Evolutionary conservation across 2,888 invertebrate species (phyloP).

Genomic region (Cristatella mucedo): DNA sequence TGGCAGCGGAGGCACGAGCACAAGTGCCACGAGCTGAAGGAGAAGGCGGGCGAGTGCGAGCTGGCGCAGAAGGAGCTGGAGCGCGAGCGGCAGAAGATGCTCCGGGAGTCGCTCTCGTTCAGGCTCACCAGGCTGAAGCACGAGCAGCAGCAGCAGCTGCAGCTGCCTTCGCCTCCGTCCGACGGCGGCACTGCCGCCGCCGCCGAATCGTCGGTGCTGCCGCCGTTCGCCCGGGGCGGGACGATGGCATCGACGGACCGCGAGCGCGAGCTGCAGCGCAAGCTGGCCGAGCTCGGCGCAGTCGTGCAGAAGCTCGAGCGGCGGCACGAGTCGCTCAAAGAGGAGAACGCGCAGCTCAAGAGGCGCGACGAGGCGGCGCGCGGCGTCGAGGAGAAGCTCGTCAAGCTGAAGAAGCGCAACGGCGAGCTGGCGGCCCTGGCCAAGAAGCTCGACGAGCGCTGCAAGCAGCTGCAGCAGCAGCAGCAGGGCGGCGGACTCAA

Average conservation of each 20-base stretch:
- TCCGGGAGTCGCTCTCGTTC: neutral
- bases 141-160: no score
- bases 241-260: conserved; percentile 22
- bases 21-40: conserved; percentile 17
- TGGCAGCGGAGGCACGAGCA: conserved; percentile 12
- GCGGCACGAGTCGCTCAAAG: conserved; percentile 23
- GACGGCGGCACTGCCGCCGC: no score
- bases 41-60: conserved; percentile 19
- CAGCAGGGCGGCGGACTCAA: conserved; percentile 12
- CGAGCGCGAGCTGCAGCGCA: conserved; percentile 25
- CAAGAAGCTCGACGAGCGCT: conserved; percentile 37
- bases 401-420: conserved; percentile 37
- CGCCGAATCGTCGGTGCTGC: no score
- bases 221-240: no score
- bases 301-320: conserved; percentile 30
- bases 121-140: neutral
- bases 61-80: conserved; percentile 16
- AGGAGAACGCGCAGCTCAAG: conserved; percentile 33
- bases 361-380: conserved; percentile 30
- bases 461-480: conserved; percentile 33
- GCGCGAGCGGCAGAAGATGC: conserved; percentile 3
- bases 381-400: conserved; percentile 36
- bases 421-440: conserved; percentile 38
- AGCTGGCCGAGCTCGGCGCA: conserved; percentile 27
- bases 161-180: no score